Base-by-base conservation (phyloP, 2,888 invertebrate species). In the Diabrotica balteata region DNA sequence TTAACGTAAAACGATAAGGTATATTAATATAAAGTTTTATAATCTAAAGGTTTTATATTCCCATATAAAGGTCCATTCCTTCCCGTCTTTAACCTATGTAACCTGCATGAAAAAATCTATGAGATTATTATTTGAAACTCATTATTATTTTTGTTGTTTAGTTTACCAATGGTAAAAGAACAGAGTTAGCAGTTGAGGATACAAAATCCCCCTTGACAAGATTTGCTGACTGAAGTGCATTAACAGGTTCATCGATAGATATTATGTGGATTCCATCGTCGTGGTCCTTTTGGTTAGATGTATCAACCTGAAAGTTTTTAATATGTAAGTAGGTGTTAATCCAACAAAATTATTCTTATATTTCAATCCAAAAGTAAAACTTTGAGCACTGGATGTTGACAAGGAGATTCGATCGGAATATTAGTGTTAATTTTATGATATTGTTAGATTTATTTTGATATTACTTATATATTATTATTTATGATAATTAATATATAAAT, bases 241-340 rank as follows among this genome's bases (percentile, higher is more conserved):
- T 81, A 68, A 80, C 79, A 57, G 82, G 83, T 72, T 83, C 83
- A 74, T 84, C 82, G 75, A 84, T 81, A 70, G 82, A 81, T 76
- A 84, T 83, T 72, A 84, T 79, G 73, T 84, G 82, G 69, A 83
- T 75, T 71, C 82, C 84, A 70, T 78, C 76, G 67, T 81, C 80
- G 64, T 74, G 75, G 69, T 82, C 82, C 74, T 77, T 79, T 45
- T 64, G 71, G 53, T 66, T 68, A 68, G 75, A 73, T 51, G 72
- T 66, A 71, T 76, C 76, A 53, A 79, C 80, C 82, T 82, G 79
- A 65, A 80, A 79, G 69, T 66, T 61, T 67, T 72, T 71, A 72
- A 68, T 63, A 69, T 47, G 59, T 68, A 46, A 67, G 66, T 66
- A 44, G 55, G 46, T 43, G 49, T 53, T 49, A 57, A 49, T 63